Base-by-base conservation (phyloP, 2,888 invertebrate genomes). In the Hypomecis atomaria region DNA sequence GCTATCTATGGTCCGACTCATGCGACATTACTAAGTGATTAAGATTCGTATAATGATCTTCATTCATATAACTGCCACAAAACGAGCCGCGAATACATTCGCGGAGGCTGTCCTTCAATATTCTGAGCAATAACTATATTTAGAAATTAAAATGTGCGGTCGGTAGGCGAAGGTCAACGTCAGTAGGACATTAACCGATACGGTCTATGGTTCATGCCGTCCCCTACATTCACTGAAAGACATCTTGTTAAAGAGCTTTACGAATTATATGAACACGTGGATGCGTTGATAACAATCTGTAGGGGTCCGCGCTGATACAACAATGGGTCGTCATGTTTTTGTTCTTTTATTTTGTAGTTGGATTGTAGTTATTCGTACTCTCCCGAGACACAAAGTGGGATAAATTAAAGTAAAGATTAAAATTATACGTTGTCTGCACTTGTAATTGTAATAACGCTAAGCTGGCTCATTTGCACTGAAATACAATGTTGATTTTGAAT, bases 171-270 rank as follows among this genome's bases (percentile, higher is more conserved):
- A 86, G 87, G 87, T 83, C 85, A 74, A 73, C 78, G 78, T 80
- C 84, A 82, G 82, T 85, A 81, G 86, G 84, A 81, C 86, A 75
- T 86, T 85, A 83, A 82, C 87, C 86, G 87, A 81, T 77, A 88
- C 85, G 87, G 78, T 82, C 68, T 73, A 74, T 77, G 85, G 80
- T 78, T 81, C 79, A 76, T 65, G 9, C 34, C 47, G 37, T 44
- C 47, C 57, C 48, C 70, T 71, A 44, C 66, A 59, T 59, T 62
- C 55, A 49, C 48, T 57, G 38, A 48, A 63, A 53, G 52, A 53
- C 60, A 54, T 60, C 60, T 65, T 57, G 48, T 53, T 60, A 23
- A 48, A 54, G 60, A 53, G 43, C 57, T 53, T 9, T 67, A 59
- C 59, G 63, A 58, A 34, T 49, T 54, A 61, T 67, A 60, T 60